Evolutionary conservation across 2,113 vertebrate species (phyloP).

Genomic region (Argyrosomus japonicus): DNA sequence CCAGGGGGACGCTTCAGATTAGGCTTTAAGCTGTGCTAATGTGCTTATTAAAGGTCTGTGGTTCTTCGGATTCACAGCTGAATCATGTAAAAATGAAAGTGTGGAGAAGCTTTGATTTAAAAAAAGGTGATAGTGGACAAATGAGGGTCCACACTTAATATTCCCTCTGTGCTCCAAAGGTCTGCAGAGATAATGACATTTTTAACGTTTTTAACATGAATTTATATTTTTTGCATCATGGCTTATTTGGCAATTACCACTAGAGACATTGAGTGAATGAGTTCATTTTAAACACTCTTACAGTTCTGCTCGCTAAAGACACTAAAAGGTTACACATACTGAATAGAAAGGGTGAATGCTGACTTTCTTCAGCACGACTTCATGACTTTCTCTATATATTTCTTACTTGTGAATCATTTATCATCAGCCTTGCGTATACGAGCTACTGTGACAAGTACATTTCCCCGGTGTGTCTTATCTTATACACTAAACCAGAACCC

Average conservation of each 20-base stretch:
- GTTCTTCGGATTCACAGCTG: not conserved
- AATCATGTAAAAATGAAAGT: not conserved
- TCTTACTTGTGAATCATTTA: too few species aligned
- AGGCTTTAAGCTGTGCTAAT: not conserved
- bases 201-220: not conserved
- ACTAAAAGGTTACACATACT: not conserved
- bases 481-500: not conserved
- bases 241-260: not conserved
- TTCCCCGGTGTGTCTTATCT: not conserved
- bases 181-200: not conserved
- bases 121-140: constrained; percentile 6
- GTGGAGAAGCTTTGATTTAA: not conserved
- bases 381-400: too few species aligned
- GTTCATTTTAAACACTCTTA: not conserved
- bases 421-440: too few species aligned
- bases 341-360: not conserved
- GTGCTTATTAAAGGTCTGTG: not conserved
- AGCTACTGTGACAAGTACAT: too few species aligned
- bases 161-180: not conserved
- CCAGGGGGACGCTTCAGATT: not conserved
- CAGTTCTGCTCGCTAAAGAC: not conserved
- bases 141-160: not conserved
- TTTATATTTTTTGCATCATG: not conserved
- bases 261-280: not conserved
- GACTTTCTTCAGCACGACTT: too few species aligned